Conservation (phyloP, 2,113 vertebrate species). For the Caretta caretta region DNA sequence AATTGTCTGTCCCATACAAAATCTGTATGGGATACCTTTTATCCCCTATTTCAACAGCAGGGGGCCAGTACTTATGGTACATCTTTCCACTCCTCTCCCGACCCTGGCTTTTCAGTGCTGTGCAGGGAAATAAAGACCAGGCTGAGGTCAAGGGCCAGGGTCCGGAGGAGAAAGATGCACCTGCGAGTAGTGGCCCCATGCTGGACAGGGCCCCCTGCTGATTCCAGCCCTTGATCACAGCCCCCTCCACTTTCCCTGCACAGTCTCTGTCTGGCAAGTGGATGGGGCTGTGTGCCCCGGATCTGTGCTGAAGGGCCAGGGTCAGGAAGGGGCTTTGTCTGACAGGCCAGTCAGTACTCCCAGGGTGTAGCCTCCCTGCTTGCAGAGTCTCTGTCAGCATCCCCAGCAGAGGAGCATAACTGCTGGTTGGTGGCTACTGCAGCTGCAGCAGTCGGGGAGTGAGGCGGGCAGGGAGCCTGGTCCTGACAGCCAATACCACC, state of each 20-base stretch:
- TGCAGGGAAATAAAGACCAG: not conserved
- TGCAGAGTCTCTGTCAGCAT: not conserved
- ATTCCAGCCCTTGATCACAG: not conserved
- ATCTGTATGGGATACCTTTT: not conserved
- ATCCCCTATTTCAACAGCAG: not conserved
- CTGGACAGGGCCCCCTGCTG: not conserved
- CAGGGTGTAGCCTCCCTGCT: not conserved
- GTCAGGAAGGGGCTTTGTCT: not conserved
- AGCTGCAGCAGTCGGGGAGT: not conserved
- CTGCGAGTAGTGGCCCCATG: not conserved
- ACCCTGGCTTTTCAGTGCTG: not conserved
- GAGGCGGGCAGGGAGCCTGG: not conserved
- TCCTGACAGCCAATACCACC: not conserved
- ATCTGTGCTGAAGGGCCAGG: not conserved
- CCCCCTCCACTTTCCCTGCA: not conserved
- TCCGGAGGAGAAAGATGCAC: not conserved
- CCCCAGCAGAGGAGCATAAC: not conserved
- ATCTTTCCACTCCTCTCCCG: not conserved
- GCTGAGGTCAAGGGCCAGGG: not conserved
- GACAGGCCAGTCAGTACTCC: not conserved
- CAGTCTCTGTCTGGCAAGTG: not conserved
- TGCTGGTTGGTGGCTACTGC: not conserved
- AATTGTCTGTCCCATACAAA: not conserved
- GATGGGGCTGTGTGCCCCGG: not conserved
- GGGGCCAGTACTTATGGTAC: not conserved